Evolutionary conservation across 2,888 invertebrate species (phyloP).

Genomic region (Dynastes hyllus): DNA sequence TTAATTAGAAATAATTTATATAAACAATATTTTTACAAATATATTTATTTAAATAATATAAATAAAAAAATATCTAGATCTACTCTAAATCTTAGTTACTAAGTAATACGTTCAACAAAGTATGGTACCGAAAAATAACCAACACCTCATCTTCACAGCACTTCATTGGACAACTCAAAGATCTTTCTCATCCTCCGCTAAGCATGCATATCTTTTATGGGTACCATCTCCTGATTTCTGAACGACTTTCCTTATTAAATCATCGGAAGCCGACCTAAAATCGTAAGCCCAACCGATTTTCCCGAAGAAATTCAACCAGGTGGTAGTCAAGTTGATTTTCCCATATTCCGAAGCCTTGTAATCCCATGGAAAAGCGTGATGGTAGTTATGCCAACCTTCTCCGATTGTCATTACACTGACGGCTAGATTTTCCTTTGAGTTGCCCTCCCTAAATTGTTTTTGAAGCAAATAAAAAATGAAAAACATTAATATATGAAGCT

Average conservation of each 20-base stretch:
- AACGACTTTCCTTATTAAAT: conserved; percentile 80
- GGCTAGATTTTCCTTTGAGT: conserved; percentile 83
- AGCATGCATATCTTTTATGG: conserved; percentile 29
- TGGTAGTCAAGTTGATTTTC: conserved; percentile 76
- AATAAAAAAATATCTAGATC: no score
- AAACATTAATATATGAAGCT: conserved; percentile 53
- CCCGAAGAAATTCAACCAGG: conserved; percentile 80
- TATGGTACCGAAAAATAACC: no score
- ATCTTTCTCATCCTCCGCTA: not conserved
- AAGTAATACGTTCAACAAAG: no score
- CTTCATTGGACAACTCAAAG: not conserved
- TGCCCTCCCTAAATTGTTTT: conserved; percentile 77
- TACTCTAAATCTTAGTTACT: no score
- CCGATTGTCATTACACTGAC: conserved; percentile 84
- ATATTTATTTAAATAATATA: no score
- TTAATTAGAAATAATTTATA: no score
- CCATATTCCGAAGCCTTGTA: conserved; percentile 92
- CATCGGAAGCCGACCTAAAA: conserved; percentile 78
- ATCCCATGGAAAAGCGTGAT: conserved; percentile 96
- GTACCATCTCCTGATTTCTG: conserved; percentile 80
- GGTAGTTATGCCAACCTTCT: conserved; percentile 92
- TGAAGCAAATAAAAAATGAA: conserved; percentile 3
- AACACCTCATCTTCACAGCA: no score
- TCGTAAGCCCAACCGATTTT: conserved; percentile 85
- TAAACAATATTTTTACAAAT: no score